Evolutionary conservation across 2,113 vertebrate species (phyloP), one percentile per base, ranked within the genome.

Genomic region (Myodes glareolus): DNA sequence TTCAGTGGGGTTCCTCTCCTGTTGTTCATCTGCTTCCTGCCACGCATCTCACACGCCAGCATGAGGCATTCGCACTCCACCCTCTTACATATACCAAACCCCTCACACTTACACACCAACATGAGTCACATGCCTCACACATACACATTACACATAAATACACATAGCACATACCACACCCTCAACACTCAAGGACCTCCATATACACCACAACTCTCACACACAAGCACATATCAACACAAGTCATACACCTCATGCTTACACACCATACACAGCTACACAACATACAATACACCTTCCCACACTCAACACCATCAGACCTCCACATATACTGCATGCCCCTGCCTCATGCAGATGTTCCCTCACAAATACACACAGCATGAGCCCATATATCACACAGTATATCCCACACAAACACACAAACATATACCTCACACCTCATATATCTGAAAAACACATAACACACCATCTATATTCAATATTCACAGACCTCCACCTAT

Each of bases 1-100:
- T 93, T 93, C 98, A 98, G 98, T 98, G 98, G 99, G 98, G 99
- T 99, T 99, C 99, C 98, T 99, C 99, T 99, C 98, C 75, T 99
- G 98, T 98, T 98, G 98, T 97, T 98, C 98, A 98, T 98, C 96
- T 1, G 4, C 82, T 98, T 97, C 97, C 90, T 97, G 97, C 95
- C 98, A 95, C 94, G 94, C 95, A 75, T 93, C 96, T 91, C 97
- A 58, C 88, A 27, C 50, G 98, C 98, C 70, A 17, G 25, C 52
- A 16, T 70, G 31, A 47, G 2, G 25, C 11, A 23, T 42, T 31
- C 29, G 17, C 52, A 61, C 14, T 29, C 39, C 31, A 42, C n/a
- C 84, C 36, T 27, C 11, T 21, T 98, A 97, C 98, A 33, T 21
- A 21, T 3, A 33, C n/a, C 2, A 42, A 52, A 31, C 58, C n/a